Evolutionary conservation across 2,797 vertebrate genomes (phyloP).

Genomic region (Arnoldichthys spilopterus): DNA sequence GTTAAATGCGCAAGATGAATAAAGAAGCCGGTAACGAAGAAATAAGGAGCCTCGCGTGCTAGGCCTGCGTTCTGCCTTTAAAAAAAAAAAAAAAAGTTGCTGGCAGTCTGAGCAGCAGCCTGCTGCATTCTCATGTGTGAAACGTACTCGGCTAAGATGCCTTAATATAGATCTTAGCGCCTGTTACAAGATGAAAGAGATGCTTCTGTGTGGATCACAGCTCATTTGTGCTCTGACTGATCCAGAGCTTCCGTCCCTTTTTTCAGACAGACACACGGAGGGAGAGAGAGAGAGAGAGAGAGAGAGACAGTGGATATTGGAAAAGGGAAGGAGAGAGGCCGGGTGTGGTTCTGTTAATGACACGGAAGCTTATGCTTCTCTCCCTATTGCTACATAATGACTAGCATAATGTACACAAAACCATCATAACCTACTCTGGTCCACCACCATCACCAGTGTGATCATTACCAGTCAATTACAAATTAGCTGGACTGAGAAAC

Average conservation of each 20-base stretch:
- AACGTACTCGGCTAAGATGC: constrained; percentile 48
- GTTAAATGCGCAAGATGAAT: neutral
- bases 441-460: too few relatives aligned
- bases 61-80: neutral
- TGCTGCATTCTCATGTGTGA: constrained; percentile 38
- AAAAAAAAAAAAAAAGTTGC: neutral
- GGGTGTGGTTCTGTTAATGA: constrained; percentile 2
- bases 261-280: constrained; percentile 27
- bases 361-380: neutral
- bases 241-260: constrained; percentile 30
- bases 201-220: constrained; percentile 56
- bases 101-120: constrained; percentile 24
- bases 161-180: constrained; percentile 62
- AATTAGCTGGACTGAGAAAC: too few relatives aligned
- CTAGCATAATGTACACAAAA: too few relatives aligned
- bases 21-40: neutral
- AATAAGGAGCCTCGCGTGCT: constrained; percentile 19
- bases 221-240: constrained; percentile 58
- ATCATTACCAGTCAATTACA: too few relatives aligned
- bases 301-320: neutral
- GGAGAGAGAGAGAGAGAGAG: constrained; percentile 25
- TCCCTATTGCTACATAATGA: neutral
- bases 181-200: constrained; percentile 62
- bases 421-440: too few relatives aligned
- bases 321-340: neutral